Base-by-base conservation (phyloP, 2,888 invertebrate genomes). In the Thelaira solivaga region DNA sequence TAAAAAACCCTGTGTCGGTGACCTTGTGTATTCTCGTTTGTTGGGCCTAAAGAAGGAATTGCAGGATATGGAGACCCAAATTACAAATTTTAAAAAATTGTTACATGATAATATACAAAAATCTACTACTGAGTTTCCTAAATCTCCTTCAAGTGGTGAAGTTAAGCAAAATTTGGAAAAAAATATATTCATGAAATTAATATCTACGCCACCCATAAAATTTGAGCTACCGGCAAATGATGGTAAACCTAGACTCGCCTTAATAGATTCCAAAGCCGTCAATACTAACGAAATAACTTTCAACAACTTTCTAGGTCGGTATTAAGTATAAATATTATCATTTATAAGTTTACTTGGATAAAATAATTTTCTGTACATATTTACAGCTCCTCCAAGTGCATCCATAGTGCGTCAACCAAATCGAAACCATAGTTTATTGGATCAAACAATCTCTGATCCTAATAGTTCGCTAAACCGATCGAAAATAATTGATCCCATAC, bases 161-260 rank as follows among this genome's bases (percentile, higher is more conserved):
- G 24, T 24, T 6, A 31, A 29, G 2, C 45, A 11, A n/a, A 59
- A 65, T 16, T 29, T 61, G 29, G 78, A 76, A 6, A 82, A 83
- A 34, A 74, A 80, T 2, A 65, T 87, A 8, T 72, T 83, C 1
- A 59, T 83, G 53, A 88, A 88, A 65, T 85, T 84, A 18, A 82
- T 88, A 2, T 85, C 84, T 0, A 88, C 88, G 1, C 88, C 88
- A 11, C 87, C 88, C 2, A 89, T 89, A 2, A 85, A 82, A 47
- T 78, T 86, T 11, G 86, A 87, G 11, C 57, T 82, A 39, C 29
- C 79, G 0, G 80, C 81, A 11, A 81, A 61, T 61, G 64, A 82
- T 76, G n/a, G 76, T 57, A 16, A 83, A 83, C 41, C 84, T 1
- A 84, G 87, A 7, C 57, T 87, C 5, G 84, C 88, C 0, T 81